A percentile compares a stretch with the other conserved stretches of the same genome.
Conservation (phyloP, 2,888 invertebrate species). For the Kryphioiulus occultus region DNA sequence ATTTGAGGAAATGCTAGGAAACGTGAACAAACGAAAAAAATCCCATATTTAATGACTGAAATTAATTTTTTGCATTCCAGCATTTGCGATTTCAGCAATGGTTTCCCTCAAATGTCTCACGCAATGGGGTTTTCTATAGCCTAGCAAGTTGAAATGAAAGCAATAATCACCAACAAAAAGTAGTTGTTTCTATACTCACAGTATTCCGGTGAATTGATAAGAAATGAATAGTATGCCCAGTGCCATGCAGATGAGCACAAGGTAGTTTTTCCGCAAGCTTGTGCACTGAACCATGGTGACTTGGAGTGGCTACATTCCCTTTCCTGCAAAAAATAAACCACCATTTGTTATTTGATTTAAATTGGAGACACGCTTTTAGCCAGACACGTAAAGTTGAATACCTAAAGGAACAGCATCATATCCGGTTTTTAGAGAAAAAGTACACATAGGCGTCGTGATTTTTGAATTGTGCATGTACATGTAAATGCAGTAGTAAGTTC, state of each 20-base stretch:
- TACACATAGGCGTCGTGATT: background rate
- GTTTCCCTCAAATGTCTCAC: background rate
- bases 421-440: background rate
- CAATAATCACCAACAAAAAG: background rate
- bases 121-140: too few relatives aligned
- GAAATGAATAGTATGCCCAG: slow-evolving; percentile 47
- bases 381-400: too few relatives aligned
- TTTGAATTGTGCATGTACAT: background rate
- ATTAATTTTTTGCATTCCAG: background rate
- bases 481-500: too few relatives aligned
- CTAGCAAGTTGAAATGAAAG: background rate
- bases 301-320: slow-evolving; percentile 3
- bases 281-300: slow-evolving; percentile 45
- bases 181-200: background rate
- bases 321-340: slow-evolving; percentile 13
- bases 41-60: background rate
- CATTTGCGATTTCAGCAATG: background rate
- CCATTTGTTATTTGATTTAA: too few relatives aligned
- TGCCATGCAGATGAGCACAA: slow-evolving; percentile 46
- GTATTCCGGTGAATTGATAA: slow-evolving; percentile 46
- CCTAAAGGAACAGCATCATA: too few relatives aligned
- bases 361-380: too few relatives aligned
- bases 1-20: background rate
- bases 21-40: background rate
- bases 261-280: slow-evolving; percentile 29